Conservation (phyloP, 2,797 vertebrate species). For the Halcyon leucocephala region DNA sequence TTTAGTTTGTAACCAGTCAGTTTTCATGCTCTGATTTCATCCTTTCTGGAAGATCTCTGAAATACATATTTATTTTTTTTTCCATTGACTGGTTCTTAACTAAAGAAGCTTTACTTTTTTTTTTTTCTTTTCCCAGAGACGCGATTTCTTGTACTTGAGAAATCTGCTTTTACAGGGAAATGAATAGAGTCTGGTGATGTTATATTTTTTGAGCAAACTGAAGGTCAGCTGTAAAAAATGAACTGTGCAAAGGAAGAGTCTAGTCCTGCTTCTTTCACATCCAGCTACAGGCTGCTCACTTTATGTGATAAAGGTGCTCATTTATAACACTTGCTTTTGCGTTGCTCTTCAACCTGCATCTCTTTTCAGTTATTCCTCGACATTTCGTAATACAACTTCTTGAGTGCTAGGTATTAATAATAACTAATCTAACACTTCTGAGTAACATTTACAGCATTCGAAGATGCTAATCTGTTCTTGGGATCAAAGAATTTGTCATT, state of each 20-base stretch:
- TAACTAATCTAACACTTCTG: background rate
- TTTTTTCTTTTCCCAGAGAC: background rate
- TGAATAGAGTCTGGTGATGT: background rate
- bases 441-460: background rate
- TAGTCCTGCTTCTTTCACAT: background rate
- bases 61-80: background rate
- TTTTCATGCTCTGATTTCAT: slow-evolving; percentile 16
- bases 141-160: background rate
- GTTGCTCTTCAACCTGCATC: background rate
- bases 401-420: background rate
- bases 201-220: background rate
- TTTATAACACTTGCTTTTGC: background rate
- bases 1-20: background rate
- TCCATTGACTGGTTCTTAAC: background rate
- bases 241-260: background rate
- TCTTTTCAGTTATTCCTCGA: background rate
- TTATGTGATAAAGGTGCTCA: background rate
- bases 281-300: background rate
- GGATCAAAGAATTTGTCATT: background rate
- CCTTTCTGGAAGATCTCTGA: background rate
- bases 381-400: background rate
- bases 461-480: background rate
- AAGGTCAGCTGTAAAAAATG: slow-evolving; percentile 4
- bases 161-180: slow-evolving; percentile 24
- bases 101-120: slow-evolving; percentile 33